Conservation (phyloP, 2,888 invertebrate species). For the Mimachlamys varia region DNA sequence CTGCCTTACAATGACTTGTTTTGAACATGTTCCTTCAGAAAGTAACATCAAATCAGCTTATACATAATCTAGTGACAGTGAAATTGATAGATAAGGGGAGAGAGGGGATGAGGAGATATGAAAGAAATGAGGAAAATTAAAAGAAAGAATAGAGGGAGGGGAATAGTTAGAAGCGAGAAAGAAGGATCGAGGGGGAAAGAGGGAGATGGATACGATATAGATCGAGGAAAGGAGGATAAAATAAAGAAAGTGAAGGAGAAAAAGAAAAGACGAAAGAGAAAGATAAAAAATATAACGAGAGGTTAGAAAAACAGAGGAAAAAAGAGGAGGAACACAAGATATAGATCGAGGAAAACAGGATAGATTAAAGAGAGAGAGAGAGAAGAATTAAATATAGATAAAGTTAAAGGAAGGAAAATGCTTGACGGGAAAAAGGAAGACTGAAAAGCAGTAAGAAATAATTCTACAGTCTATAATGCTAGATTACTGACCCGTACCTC, state of each 20-base stretch:
- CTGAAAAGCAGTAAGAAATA: too few species aligned
- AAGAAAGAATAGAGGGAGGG: background rate
- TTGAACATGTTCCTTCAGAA: background rate
- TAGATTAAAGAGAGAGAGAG: background rate
- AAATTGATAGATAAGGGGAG: background rate
- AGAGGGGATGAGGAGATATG: background rate
- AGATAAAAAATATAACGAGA: too few species aligned
- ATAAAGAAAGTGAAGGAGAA: background rate
- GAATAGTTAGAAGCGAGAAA: background rate
- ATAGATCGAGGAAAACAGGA: background rate
- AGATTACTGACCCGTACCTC: too few species aligned
- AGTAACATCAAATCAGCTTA: background rate
- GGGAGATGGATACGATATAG: background rate
- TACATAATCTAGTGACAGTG: background rate
- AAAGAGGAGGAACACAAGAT: too few species aligned
- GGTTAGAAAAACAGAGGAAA: too few species aligned
- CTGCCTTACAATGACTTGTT: slow-evolving; percentile 3
- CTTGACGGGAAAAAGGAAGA: too few species aligned
- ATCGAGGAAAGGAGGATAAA: background rate
- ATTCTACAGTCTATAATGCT: too few species aligned
- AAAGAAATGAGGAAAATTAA: background rate
- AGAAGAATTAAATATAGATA: background rate
- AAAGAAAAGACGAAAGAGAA: background rate
- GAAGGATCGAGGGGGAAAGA: background rate
- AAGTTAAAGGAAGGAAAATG: too few species aligned